Evolutionary conservation across 2,888 invertebrate genomes (phyloP).

Genomic region (Rutpela maculata): DNA sequence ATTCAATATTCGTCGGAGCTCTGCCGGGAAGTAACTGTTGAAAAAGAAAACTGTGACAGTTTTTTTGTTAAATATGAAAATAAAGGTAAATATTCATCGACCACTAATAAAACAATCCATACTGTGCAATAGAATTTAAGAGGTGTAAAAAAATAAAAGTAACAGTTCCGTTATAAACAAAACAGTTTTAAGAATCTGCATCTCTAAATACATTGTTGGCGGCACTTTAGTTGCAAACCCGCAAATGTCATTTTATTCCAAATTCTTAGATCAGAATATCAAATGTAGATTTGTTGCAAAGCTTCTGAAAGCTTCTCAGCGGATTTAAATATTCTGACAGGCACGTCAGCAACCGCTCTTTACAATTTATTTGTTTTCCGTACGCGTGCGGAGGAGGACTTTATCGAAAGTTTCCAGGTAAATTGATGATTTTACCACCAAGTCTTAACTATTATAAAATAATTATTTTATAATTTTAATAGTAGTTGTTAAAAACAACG

Average conservation of each 20-base stretch:
- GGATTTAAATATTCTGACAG: constrained; percentile 7
- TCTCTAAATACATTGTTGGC: background rate
- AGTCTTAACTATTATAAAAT: background rate
- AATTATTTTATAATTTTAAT: no score
- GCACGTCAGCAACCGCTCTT: background rate
- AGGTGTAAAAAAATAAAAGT: no score
- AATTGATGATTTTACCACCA: background rate
- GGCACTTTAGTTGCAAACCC: background rate
- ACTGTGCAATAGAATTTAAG: no score
- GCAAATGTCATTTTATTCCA: background rate
- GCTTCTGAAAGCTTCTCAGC: background rate
- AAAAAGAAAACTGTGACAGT: no score
- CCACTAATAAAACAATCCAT: no score
- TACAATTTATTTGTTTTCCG: background rate
- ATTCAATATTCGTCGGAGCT: no score
- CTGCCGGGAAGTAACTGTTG: no score
- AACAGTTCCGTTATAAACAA: background rate
- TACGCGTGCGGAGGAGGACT: background rate
- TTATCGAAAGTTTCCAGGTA: background rate
- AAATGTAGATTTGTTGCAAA: background rate
- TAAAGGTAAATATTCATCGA: no score
- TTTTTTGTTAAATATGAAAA: no score
- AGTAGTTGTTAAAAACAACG: no score
- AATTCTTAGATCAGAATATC: background rate
- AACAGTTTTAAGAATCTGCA: background rate